These are phyloP conservation scores for Magallana ariakensis DNA, from an alignment of 1,140 invertebrate genomes.

Conservation along the genomic window DNA sequence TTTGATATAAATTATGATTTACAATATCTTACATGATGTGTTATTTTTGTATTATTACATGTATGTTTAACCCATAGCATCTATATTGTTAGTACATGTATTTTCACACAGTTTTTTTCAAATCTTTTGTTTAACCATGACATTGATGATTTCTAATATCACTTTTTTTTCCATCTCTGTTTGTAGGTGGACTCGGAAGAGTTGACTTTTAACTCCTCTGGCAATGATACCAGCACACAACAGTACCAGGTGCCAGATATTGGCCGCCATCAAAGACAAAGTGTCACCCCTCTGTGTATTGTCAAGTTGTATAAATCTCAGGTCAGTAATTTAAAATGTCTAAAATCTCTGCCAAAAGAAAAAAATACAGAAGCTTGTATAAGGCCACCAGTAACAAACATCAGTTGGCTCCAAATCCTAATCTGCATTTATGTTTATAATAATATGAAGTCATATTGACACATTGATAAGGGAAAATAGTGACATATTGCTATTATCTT, in stretches of 20 bases:
- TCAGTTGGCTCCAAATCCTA: no score
- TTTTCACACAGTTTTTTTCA: not conserved
- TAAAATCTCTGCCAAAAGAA: not conserved
- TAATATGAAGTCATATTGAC: no score
- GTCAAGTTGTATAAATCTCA: not conserved
- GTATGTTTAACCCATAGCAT: no score
- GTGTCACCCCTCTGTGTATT: not conserved
- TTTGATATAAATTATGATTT: no score
- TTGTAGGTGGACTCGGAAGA: not conserved
- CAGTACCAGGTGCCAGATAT: slow-evolving; percentile 7
- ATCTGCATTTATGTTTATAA: no score
- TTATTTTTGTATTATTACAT: no score
- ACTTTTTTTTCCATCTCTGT: not conserved
- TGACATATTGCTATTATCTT: no score
- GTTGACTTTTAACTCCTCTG: not conserved
- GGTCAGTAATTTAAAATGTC: not conserved
- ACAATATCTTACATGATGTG: no score
- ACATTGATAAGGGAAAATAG: no score
- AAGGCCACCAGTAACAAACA: not conserved
- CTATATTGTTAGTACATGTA: not conserved
- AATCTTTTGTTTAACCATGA: not conserved
- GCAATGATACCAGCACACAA: not conserved
- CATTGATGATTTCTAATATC: not conserved
- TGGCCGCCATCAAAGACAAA: not conserved
- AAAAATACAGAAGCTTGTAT: not conserved